Conservation (phyloP, 2,888 invertebrate genomes). For the Clanis bilineata region DNA sequence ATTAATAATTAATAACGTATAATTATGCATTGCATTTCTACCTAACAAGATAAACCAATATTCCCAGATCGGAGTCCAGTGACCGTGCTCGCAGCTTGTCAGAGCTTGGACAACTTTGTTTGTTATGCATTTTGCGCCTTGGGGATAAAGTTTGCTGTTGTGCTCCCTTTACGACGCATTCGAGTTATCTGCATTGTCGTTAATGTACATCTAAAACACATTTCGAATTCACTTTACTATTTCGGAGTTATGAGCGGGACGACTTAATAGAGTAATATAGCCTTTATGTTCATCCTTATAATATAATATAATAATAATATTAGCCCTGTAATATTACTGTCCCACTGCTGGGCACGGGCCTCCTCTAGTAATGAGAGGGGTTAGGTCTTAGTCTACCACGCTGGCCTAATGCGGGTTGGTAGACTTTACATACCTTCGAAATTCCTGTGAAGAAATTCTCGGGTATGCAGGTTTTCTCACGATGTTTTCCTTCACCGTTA, state of each 20-base stretch:
- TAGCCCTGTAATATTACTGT: too few relatives aligned
- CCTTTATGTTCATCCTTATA: too few relatives aligned
- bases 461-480: too few relatives aligned
- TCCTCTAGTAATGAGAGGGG: too few relatives aligned
- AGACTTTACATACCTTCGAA: too few relatives aligned
- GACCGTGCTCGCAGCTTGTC: slow-evolving; percentile 26
- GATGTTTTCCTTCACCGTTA: too few relatives aligned
- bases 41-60: slow-evolving; percentile 20
- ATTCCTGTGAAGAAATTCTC: too few relatives aligned
- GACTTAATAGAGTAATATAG: too few relatives aligned
- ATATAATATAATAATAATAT: too few relatives aligned
- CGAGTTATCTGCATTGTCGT: neutral
- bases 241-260: neutral
- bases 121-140: slow-evolving; percentile 40
- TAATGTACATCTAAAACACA: neutral
- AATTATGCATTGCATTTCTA: neutral
- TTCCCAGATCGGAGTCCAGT: slow-evolving; percentile 15
- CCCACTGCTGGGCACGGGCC: too few relatives aligned
- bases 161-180: slow-evolving; percentile 15
- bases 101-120: slow-evolving; percentile 23
- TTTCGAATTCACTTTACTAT: neutral
- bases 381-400: too few relatives aligned
- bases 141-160: slow-evolving; percentile 32
- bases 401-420: too few relatives aligned
- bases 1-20: neutral